A percentile compares a stretch with the other conserved stretches of the same genome.
Conservation (phyloP, 2,113 vertebrate species). For the Aptenodytes forsteri region DNA sequence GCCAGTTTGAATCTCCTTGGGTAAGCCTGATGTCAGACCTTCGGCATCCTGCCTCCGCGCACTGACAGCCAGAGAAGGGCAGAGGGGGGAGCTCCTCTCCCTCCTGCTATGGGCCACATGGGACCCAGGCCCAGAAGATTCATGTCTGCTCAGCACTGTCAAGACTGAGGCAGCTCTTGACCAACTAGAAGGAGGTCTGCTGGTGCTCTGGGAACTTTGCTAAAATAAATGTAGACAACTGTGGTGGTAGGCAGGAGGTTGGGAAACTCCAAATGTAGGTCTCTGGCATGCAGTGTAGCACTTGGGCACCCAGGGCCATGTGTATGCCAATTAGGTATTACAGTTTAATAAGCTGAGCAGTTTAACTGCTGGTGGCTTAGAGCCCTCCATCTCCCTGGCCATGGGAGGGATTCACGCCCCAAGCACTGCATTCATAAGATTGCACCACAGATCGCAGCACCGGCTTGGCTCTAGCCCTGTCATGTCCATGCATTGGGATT, state of each 20-base stretch:
- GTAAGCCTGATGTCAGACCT: neutral
- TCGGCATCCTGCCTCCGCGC: neutral
- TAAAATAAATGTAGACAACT: neutral
- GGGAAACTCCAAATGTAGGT: neutral
- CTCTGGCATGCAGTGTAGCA: neutral
- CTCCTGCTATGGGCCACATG: neutral
- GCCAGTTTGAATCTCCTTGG: neutral
- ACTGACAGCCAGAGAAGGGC: neutral
- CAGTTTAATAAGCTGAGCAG: neutral
- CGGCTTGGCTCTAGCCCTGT: neutral
- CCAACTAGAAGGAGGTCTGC: neutral
- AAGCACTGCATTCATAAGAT: rapidly evolving
- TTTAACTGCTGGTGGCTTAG: neutral
- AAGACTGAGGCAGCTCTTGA: neutral
- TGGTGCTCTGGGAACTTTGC: neutral
- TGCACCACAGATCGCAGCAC: neutral
- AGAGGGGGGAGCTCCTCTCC: neutral
- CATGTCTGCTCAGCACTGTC: neutral
- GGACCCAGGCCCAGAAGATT: neutral
- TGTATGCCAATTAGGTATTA: neutral
- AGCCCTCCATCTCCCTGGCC: neutral
- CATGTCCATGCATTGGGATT: neutral
- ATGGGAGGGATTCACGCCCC: neutral
- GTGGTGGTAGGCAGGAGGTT: neutral
- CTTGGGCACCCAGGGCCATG: neutral